Conservation (phyloP, 2,113 vertebrate species). For the Psilopogon haemacephalus region DNA sequence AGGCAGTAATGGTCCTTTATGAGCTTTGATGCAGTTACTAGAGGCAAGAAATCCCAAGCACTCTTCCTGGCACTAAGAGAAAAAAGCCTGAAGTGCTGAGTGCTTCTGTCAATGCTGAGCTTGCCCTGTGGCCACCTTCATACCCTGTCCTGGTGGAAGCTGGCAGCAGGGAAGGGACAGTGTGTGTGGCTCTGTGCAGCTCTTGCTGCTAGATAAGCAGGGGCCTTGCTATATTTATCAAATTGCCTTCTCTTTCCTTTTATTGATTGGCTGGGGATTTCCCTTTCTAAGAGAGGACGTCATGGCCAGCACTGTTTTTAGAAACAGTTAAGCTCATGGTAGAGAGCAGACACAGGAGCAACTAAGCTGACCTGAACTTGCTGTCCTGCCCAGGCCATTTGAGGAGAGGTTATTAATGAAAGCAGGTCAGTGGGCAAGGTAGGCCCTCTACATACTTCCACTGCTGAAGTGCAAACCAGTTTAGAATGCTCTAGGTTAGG, state of each 20-base stretch:
- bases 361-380: constrained; percentile 24
- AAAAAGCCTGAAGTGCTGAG: neutral
- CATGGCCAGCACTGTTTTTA: neutral
- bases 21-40: neutral
- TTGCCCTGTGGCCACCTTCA: neutral
- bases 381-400: neutral
- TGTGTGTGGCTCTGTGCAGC: neutral
- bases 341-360: neutral
- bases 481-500: neutral
- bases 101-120: neutral
- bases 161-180: neutral
- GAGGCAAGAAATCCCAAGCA: neutral
- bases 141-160: neutral
- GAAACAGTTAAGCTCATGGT: neutral
- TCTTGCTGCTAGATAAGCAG: neutral
- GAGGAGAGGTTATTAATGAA: neutral
- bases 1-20: neutral
- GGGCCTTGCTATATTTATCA: neutral
- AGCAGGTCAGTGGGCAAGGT: constrained; percentile 4
- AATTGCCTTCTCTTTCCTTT: neutral
- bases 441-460: neutral
- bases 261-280: constrained; percentile 38
- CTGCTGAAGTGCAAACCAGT: neutral
- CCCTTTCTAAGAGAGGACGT: neutral
- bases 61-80: neutral